Evolutionary conservation across 2,888 invertebrate species (phyloP).

Genomic region (Noctua janthe): DNA sequence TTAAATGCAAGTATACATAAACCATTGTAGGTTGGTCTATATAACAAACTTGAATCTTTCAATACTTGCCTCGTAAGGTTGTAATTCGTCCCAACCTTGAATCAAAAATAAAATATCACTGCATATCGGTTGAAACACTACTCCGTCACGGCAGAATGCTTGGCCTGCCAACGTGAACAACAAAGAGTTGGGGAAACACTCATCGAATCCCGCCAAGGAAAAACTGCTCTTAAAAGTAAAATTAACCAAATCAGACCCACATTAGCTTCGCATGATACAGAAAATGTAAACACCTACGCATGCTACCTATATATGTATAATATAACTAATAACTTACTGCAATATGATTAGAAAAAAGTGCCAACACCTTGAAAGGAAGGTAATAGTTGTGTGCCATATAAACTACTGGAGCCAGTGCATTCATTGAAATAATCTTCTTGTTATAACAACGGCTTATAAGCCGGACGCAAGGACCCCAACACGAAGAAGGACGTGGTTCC

Average conservation of each 20-base stretch:
- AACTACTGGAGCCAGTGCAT: slow-evolving; percentile 93
- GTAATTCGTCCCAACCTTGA: slow-evolving; percentile 90
- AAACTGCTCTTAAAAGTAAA: slow-evolving; percentile 75
- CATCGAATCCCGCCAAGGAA: slow-evolving; percentile 89
- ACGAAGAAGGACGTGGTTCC: slow-evolving; percentile 92
- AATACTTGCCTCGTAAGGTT: slow-evolving; percentile 70
- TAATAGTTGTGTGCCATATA: slow-evolving; percentile 90
- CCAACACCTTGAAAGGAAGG: slow-evolving; percentile 84
- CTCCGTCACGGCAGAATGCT: slow-evolving; percentile 90
- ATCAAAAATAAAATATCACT: slow-evolving; percentile 92
- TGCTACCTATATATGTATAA: not conserved
- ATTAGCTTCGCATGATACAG: not conserved
- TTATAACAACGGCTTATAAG: no score
- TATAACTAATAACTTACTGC: slow-evolving; percentile 76
- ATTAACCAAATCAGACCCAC: not conserved
- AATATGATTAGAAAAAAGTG: slow-evolving; percentile 81
- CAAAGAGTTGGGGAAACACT: slow-evolving; percentile 91
- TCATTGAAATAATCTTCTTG: slow-evolving; percentile 91
- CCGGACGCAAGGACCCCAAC: slow-evolving; percentile 91
- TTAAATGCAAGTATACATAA: not conserved
- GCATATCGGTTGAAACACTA: slow-evolving; percentile 91
- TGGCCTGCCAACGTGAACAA: slow-evolving; percentile 87
- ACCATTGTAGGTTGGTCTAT: not conserved
- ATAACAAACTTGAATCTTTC: not conserved
- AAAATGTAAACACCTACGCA: not conserved